Percentiles rank a stretch among this genome's conserved stretches.
These are phyloP conservation scores for Astyanax mexicanus DNA, from an alignment of 2,797 vertebrate species.

Conservation along the genomic window DNA sequence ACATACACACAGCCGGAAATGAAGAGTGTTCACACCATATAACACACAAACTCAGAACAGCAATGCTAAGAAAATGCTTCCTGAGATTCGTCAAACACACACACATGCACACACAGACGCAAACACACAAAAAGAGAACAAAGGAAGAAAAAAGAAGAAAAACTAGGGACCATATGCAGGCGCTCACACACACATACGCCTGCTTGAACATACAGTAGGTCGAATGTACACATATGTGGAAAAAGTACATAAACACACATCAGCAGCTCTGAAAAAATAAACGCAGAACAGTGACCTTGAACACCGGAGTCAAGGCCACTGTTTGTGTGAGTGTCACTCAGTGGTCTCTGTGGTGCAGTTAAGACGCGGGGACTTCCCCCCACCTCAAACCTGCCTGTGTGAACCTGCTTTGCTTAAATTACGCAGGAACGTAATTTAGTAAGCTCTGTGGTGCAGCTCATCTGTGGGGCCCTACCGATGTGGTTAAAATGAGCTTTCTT, in stretches of 20 bases:
- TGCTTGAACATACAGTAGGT: neutral
- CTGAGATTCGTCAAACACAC: no score
- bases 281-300: slow-evolving; percentile 17
- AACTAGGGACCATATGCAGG: neutral
- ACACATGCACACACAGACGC: no score
- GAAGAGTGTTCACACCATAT: neutral
- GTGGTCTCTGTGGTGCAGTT: slow-evolving; percentile 26
- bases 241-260: slow-evolving; percentile 10
- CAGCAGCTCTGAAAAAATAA: neutral
- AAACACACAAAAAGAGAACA: no score
- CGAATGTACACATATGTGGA: slow-evolving; percentile 11
- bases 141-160: no score
- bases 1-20: no score
- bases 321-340: slow-evolving; percentile 21
- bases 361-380: slow-evolving; percentile 24
- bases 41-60: slow-evolving; percentile 48
- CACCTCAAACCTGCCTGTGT: slow-evolving; percentile 1
- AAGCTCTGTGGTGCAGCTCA: neutral
- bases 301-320: slow-evolving; percentile 20
- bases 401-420: slow-evolving; percentile 14
- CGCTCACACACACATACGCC: neutral
- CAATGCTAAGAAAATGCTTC: neutral
- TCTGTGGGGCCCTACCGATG: slow-evolving; percentile 9
- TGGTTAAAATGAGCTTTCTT: neutral
- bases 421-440: slow-evolving; percentile 5